Evolutionary conservation across 2,797 vertebrate species (phyloP).

Genomic region (Smutsia gigantea): DNA sequence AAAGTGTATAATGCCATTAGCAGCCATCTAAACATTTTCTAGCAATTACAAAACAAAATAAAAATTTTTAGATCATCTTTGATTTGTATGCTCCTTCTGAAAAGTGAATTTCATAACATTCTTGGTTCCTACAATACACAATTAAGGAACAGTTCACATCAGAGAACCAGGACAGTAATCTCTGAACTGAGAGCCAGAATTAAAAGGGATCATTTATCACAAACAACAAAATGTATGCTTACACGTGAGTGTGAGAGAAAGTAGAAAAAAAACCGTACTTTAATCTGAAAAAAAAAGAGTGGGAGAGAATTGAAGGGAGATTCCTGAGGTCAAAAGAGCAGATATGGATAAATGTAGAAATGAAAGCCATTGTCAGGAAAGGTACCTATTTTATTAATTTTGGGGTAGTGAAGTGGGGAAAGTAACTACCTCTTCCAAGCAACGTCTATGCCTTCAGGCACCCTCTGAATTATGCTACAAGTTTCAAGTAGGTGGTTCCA

Average conservation of each 20-base stretch:
- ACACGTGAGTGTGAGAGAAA: slow-evolving; percentile 66
- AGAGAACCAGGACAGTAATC: slow-evolving; percentile 61
- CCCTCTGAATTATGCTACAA: background rate
- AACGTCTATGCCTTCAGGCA: background rate
- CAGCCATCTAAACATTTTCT: slow-evolving; percentile 48
- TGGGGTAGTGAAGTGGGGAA: background rate
- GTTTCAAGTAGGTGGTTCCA: background rate
- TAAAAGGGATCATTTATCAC: slow-evolving; percentile 65
- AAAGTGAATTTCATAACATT: slow-evolving; percentile 59
- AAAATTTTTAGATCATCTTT: slow-evolving; percentile 29
- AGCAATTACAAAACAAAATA: slow-evolving; percentile 36
- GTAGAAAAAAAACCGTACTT: slow-evolving; percentile 58
- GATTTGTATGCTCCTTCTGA: background rate
- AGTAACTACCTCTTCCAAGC: background rate
- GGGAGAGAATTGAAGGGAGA: slow-evolving; percentile 75
- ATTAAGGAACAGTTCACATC: slow-evolving; percentile 43
- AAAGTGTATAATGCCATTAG: slow-evolving; percentile 40
- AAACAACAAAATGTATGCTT: slow-evolving; percentile 55
- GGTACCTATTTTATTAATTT: slow-evolving; percentile 49
- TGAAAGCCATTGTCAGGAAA: slow-evolving; percentile 65
- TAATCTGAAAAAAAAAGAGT: slow-evolving; percentile 80
- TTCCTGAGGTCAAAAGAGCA: slow-evolving; percentile 75
- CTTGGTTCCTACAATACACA: background rate
- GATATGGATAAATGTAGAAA: slow-evolving; percentile 74
- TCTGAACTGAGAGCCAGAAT: slow-evolving; percentile 65